Evolutionary conservation across 2,888 invertebrate species (phyloP).

Genomic region (Diaphora mendica): DNA sequence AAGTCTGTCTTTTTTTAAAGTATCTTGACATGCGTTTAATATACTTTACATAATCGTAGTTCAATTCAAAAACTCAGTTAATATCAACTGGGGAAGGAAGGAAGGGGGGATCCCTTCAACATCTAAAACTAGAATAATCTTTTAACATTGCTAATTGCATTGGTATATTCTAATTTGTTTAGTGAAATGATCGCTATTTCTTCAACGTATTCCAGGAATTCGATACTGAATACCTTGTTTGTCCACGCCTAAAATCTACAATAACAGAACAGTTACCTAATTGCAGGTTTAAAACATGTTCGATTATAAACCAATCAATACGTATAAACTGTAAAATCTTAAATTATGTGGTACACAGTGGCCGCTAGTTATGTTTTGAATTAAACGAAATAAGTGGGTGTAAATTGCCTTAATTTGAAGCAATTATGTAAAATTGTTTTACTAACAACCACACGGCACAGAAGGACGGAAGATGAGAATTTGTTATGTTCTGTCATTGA

Average conservation of each 20-base stretch:
- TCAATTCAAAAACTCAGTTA: too few relatives aligned
- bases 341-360: slow-evolving; percentile 18
- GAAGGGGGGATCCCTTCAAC: too few relatives aligned
- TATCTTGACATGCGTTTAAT: neutral
- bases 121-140: too few relatives aligned
- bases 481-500: neutral
- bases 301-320: slow-evolving; percentile 12
- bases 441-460: neutral
- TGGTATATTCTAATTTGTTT: neutral
- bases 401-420: slow-evolving; percentile 33
- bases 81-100: too few relatives aligned
- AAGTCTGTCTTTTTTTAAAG: neutral
- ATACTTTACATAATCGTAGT: neutral
- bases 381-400: slow-evolving; percentile 34
- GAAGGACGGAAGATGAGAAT: neutral
- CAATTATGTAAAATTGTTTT: slow-evolving; percentile 25
- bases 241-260: neutral
- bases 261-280: slow-evolving; percentile 10
- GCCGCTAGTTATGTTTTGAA: slow-evolving; percentile 30
- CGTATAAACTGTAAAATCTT: slow-evolving; percentile 22
- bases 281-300: slow-evolving; percentile 17
- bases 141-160: neutral
- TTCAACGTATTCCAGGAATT: neutral
- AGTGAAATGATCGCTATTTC: neutral
- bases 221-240: neutral